Evolutionary conservation across 1,140 invertebrate genomes (phyloP).

Genomic region (Brachystomella parvula): DNA sequence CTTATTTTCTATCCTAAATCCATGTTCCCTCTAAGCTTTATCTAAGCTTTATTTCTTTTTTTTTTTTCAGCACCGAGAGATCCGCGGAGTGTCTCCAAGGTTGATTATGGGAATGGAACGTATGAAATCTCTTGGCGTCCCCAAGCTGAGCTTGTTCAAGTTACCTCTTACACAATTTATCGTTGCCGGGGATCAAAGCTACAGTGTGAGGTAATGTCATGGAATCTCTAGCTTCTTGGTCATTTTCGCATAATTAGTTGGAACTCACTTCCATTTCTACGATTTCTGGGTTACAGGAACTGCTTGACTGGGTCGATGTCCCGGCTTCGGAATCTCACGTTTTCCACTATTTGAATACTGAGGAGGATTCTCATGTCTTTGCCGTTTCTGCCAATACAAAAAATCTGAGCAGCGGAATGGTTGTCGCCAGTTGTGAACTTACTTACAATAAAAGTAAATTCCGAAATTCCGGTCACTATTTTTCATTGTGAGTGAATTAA

Average conservation of each 20-base stretch:
- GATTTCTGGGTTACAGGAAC: constrained; percentile 27
- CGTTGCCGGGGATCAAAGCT: constrained; percentile 60
- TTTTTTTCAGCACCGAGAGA: constrained; percentile 45
- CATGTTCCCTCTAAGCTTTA: no score
- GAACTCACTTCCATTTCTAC: constrained; percentile 8
- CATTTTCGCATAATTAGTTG: not conserved
- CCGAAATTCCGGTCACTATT: constrained; percentile 5
- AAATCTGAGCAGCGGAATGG: constrained; percentile 60
- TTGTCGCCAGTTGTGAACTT: constrained; percentile 66
- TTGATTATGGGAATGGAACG: constrained; percentile 54
- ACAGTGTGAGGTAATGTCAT: constrained; percentile 51
- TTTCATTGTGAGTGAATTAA: constrained; percentile 12
- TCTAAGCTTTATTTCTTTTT: no score
- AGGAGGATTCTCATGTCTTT: constrained; percentile 53
- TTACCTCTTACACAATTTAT: constrained; percentile 57
- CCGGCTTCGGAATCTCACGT: not conserved
- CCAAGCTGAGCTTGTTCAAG: constrained; percentile 41
- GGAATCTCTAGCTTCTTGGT: no score
- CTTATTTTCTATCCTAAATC: no score
- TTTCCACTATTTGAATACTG: constrained; percentile 47
- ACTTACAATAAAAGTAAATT: constrained; percentile 52
- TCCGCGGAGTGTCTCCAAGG: constrained; percentile 57
- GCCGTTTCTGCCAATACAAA: constrained; percentile 62
- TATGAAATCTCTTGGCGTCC: constrained; percentile 64
- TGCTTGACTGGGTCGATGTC: constrained; percentile 41